Evolutionary conservation across 92 coral and sea anemone genomes (phyloP).

Genomic region (Micromussa lordhowensis): DNA sequence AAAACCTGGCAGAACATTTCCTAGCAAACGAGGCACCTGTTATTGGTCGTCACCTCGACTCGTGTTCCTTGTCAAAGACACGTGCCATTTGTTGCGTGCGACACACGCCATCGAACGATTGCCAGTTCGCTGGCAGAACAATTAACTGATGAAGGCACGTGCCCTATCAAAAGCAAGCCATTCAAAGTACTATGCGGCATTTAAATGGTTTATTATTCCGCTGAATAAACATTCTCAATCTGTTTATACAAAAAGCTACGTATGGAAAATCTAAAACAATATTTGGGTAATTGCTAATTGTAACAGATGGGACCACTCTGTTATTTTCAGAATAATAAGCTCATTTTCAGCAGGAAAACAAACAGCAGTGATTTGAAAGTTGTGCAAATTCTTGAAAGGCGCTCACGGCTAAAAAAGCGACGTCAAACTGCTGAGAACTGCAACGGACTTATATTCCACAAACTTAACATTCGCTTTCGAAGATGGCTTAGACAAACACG

Average conservation of each 20-base stretch:
- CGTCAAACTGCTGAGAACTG: neutral
- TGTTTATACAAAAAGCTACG: neutral
- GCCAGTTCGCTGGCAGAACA: conserved; percentile 33
- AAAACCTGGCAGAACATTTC: neutral
- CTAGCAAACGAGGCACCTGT: conserved; percentile 25
- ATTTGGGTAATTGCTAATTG: conserved; percentile 1
- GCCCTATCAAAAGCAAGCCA: conserved; percentile 14
- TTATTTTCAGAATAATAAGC: neutral
- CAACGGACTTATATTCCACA: neutral
- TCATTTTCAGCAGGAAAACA: neutral
- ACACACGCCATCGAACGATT: conserved; percentile 23
- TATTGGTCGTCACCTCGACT: neutral
- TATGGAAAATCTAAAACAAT: neutral
- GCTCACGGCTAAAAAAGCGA: neutral
- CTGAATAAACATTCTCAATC: neutral
- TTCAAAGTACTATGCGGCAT: conserved; percentile 1
- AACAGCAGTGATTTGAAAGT: neutral
- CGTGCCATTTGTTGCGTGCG: conserved; percentile 6
- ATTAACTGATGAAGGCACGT: conserved; percentile 28
- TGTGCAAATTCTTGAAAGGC: neutral
- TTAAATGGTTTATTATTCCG: neutral
- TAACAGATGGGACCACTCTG: neutral
- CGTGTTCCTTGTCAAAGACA: conserved; percentile 18
- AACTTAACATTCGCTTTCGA: neutral
- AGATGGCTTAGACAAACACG: neutral